Conservation (phyloP, 37 sponge, comb jelly and placozoan species). For the Diacarnus erythraeanus region DNA sequence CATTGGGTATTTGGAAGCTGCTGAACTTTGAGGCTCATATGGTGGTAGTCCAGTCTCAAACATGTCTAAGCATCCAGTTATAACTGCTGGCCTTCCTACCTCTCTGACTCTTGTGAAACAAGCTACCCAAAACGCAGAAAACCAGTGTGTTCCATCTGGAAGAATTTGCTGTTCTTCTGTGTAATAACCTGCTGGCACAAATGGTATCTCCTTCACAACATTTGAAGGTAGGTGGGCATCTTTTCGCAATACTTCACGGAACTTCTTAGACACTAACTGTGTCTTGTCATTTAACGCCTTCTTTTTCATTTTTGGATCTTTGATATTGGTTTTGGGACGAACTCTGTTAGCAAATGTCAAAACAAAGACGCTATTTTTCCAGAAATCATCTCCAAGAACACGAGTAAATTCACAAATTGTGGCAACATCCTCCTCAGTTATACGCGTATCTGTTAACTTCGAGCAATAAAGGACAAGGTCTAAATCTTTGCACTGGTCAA, state of each 20-base stretch:
- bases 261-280: background rate
- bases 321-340: slow-evolving; percentile 1
- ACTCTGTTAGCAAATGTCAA: slow-evolving; percentile 7
- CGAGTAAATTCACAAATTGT: background rate
- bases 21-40: too few species aligned
- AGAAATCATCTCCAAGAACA: background rate
- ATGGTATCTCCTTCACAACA: slow-evolving; percentile 13
- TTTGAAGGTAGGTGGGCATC: background rate
- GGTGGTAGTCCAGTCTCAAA: too few species aligned
- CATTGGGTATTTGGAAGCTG: too few species aligned
- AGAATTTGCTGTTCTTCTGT: background rate
- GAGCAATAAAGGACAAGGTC: slow-evolving; percentile 15
- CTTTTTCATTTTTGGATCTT: background rate
- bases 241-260: slow-evolving; percentile 1
- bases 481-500: background rate
- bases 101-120: too few species aligned
- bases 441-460: background rate
- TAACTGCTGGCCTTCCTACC: too few species aligned
- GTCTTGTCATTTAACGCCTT: background rate
- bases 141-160: slow-evolving; percentile 15
- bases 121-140: too few species aligned
- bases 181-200: slow-evolving; percentile 5
- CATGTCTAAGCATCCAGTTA: too few species aligned
- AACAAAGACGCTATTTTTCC: slow-evolving; percentile 12
- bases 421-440: background rate